These are phyloP conservation scores for Oncorhynchus mykiss DNA, from an alignment of 2,113 vertebrate species.

Conservation along the genomic window DNA sequence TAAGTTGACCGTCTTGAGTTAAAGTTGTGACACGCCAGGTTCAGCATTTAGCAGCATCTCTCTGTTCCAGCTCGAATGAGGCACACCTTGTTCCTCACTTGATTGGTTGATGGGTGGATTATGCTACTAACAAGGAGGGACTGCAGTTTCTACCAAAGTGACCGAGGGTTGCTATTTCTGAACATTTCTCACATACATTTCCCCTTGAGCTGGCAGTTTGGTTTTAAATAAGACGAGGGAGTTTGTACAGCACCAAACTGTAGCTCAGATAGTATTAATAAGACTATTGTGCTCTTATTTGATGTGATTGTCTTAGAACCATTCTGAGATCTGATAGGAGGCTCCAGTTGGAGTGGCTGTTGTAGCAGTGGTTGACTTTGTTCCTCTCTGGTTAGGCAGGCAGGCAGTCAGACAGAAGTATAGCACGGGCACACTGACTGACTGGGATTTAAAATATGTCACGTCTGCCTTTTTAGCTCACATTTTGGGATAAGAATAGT, in stretches of 20 bases:
- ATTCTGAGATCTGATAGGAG: background rate
- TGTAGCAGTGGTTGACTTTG: background rate
- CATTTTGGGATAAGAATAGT: constrained; percentile 39
- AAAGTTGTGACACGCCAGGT: background rate
- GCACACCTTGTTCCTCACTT: too few relatives aligned
- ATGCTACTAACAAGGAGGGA: too few relatives aligned
- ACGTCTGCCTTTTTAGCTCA: constrained; percentile 35
- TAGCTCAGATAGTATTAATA: background rate
- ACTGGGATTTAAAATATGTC: constrained; percentile 30
- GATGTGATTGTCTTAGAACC: background rate
- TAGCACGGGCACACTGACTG: background rate
- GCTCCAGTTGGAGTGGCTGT: background rate
- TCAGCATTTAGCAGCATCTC: background rate
- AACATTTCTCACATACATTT: background rate
- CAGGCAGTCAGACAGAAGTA: background rate
- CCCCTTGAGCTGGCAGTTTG: background rate
- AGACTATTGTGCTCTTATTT: background rate
- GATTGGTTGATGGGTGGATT: too few relatives aligned
- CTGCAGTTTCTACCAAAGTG: too few relatives aligned
- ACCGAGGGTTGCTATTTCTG: too few relatives aligned
- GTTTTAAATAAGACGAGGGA: background rate
- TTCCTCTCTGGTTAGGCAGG: constrained; percentile 10
- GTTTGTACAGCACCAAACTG: background rate
- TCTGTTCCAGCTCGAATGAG: background rate
- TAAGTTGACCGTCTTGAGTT: background rate